Percentiles rank a stretch among this genome's conserved stretches.
Conservation (phyloP, 2,888 invertebrate genomes). For the Pterostichus niger region DNA sequence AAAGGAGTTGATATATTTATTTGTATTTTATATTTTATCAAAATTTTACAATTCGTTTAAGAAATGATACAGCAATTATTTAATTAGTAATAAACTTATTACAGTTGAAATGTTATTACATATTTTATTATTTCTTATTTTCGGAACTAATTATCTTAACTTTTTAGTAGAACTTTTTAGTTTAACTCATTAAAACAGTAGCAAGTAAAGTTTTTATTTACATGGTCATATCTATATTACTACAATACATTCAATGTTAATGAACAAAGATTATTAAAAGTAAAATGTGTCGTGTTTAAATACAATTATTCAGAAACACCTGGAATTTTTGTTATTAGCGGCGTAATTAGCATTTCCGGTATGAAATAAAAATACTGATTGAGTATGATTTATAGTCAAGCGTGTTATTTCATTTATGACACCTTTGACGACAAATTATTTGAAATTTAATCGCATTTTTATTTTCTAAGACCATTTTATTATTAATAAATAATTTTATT, state of each 20-base stretch:
- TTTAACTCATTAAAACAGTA: too few species aligned
- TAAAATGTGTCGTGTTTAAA: conserved; percentile 20
- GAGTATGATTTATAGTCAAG: neutral
- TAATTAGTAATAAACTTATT: neutral
- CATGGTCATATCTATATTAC: too few species aligned
- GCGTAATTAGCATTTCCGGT: conserved; percentile 37
- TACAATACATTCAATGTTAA: conserved; percentile 8
- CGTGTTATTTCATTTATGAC: neutral
- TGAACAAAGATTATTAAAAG: neutral
- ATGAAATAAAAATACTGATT: conserved; percentile 30
- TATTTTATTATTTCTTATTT: too few species aligned
- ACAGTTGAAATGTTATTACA: too few species aligned
- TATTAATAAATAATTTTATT: too few species aligned
- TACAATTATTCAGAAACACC: conserved; percentile 14
- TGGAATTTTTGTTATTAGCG: conserved; percentile 35
- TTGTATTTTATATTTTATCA: too few species aligned
- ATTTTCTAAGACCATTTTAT: too few species aligned
- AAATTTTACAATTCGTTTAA: too few species aligned
- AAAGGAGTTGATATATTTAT: too few species aligned
- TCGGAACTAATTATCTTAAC: too few species aligned
- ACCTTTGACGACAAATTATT: neutral
- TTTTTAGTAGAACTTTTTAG: too few species aligned
- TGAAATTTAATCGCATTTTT: neutral
- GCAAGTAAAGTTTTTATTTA: neutral
- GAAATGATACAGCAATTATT: too few species aligned